Percentiles rank a stretch among this genome's conserved stretches.
Evolutionary conservation across 2,113 vertebrate genomes (phyloP).

Genomic region (Vireo altiloquus): DNA sequence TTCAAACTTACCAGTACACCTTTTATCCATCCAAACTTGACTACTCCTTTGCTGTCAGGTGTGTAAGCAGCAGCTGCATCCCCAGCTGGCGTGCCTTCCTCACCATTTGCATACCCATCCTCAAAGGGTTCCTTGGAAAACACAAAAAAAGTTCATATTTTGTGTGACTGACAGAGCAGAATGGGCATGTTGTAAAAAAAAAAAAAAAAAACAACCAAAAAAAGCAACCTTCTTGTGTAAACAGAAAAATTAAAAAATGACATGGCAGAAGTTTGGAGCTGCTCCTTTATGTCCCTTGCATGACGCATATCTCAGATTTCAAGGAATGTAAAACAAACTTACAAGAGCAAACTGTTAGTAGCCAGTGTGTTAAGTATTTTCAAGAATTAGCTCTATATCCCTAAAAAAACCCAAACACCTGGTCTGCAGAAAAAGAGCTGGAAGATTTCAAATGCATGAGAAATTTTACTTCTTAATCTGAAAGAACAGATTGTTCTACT

Average conservation of each 20-base stretch:
- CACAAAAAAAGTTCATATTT: background rate
- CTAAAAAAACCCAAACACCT: background rate
- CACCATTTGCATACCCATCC: conserved; percentile 94
- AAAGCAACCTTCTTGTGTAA: background rate
- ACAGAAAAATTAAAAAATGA: background rate
- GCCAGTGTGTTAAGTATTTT: background rate
- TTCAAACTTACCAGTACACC: conserved; percentile 89
- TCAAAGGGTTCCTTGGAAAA: conserved; percentile 88
- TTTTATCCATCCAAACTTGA: conserved; percentile 98
- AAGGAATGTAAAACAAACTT: background rate
- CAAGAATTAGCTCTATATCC: background rate
- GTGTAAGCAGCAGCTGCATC: conserved; percentile 85
- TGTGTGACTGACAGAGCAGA: background rate
- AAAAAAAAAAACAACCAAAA: too few relatives aligned
- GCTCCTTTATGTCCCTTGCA: background rate
- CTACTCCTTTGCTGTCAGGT: conserved; percentile 89
- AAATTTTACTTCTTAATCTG: background rate
- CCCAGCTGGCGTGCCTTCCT: conserved; percentile 90
- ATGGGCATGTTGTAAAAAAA: background rate
- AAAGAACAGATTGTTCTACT: background rate
- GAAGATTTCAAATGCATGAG: background rate
- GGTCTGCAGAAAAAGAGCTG: background rate
- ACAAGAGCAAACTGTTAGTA: background rate
- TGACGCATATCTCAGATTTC: rapidly evolving
- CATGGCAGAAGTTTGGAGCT: background rate